These are phyloP conservation scores for Branchinecta sandiegonensis DNA, from an alignment of 2,888 invertebrate species.

Conservation along the genomic window DNA sequence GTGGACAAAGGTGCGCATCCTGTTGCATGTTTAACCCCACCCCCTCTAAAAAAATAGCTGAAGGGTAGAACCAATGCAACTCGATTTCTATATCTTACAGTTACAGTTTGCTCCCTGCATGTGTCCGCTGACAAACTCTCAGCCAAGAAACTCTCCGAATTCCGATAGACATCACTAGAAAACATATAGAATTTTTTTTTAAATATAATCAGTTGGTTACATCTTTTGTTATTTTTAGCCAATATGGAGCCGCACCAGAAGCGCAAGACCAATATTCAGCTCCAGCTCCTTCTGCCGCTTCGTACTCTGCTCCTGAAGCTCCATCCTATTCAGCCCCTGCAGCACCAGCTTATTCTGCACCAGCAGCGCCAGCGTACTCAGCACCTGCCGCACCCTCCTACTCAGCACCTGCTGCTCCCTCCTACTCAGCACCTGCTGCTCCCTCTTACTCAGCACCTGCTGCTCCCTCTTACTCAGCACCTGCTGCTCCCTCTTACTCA, in stretches of 20 bases:
- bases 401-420: conserved; percentile 5
- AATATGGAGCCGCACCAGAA: background rate
- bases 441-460: background rate
- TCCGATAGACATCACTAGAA: too few species aligned
- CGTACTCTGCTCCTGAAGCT: conserved; percentile 19
- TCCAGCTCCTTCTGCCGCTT: background rate
- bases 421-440: conserved; percentile 17
- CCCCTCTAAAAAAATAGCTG: too few species aligned
- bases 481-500: conserved; percentile 17
- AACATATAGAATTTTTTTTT: too few species aligned
- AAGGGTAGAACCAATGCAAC: too few species aligned
- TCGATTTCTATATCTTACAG: too few species aligned
- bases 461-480: background rate
- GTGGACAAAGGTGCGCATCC: too few species aligned
- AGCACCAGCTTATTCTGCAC: conserved; percentile 17
- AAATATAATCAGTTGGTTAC: too few species aligned
- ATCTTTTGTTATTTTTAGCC: too few species aligned
- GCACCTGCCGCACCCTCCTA: conserved; percentile 10
- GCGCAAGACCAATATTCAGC: background rate
- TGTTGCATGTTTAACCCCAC: too few species aligned
- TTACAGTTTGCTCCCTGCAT: too few species aligned
- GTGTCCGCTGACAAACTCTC: too few species aligned
- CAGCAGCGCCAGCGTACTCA: conserved; percentile 16
- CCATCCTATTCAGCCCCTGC: conserved; percentile 17
- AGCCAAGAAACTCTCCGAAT: too few species aligned